Conservation (phyloP, 2,888 invertebrate species). For the Eurytoma adleriae region DNA sequence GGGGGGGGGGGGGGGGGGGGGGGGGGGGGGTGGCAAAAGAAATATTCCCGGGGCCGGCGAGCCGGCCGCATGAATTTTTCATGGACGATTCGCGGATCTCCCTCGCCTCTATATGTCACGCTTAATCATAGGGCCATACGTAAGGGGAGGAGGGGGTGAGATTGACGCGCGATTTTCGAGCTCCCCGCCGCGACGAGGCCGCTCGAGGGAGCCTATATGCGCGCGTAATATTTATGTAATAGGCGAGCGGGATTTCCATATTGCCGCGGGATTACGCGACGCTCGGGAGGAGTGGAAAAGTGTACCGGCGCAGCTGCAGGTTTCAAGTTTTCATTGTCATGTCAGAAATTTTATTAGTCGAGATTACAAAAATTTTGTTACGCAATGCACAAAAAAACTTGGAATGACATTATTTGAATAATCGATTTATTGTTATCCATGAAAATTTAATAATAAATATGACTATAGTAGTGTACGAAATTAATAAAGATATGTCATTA, state of each 20-base stretch:
- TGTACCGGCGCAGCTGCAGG: neutral
- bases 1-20: too few relatives aligned
- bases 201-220: neutral
- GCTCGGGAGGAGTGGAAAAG: neutral
- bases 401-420: too few relatives aligned
- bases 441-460: too few relatives aligned
- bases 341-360: too few relatives aligned
- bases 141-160: neutral
- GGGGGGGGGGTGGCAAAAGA: neutral
- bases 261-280: conserved; percentile 47
- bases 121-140: conserved; percentile 29
- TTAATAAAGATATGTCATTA: too few relatives aligned
- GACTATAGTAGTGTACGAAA: too few relatives aligned
- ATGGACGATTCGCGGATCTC: conserved; percentile 39
- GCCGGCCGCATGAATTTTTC: conserved; percentile 50
- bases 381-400: too few relatives aligned
- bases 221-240: conserved; percentile 10
- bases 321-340: too few relatives aligned
- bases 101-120: conserved; percentile 29
- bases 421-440: too few relatives aligned
- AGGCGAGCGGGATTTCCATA: conserved; percentile 57
- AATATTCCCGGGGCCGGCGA: conserved; percentile 31
- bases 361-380: too few relatives aligned
- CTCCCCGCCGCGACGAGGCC: neutral
- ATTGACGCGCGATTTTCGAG: conserved; percentile 24